phyloP scores from a whole-genome alignment of 1,140 invertebrate species.

The honey bee (Apis mellifera) region Amel_HAv3.1 CM009935.2:3120001-3120500 shows the following conservation, averaged over 20 bases:
- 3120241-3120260: neutral
- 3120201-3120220: conserved; percentile 27
- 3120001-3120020: conserved; percentile 31
- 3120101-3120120: accelerated
- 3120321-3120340: neutral
- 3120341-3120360: neutral
- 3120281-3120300: neutral
- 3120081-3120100: neutral
- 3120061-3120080: too few relatives aligned
- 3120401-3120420: conserved; percentile 28
- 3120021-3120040: conserved; percentile 15
- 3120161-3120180: neutral
- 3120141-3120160: neutral
- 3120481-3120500: conserved; percentile 67
- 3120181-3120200: neutral
- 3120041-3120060: neutral
- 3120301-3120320: too few relatives aligned
- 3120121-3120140: neutral
- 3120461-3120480: conserved; percentile 57
- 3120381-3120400: conserved; percentile 50
- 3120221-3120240: conserved; percentile 9
- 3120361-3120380: conserved; percentile 15
- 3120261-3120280: neutral
- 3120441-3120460: conserved; percentile 52
- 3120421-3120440: conserved; percentile 1